Evolutionary conservation across 2,113 vertebrate genomes (phyloP), one percentile per base, ranked within the genome.

Genomic region (Lipotes vexillifer): DNA sequence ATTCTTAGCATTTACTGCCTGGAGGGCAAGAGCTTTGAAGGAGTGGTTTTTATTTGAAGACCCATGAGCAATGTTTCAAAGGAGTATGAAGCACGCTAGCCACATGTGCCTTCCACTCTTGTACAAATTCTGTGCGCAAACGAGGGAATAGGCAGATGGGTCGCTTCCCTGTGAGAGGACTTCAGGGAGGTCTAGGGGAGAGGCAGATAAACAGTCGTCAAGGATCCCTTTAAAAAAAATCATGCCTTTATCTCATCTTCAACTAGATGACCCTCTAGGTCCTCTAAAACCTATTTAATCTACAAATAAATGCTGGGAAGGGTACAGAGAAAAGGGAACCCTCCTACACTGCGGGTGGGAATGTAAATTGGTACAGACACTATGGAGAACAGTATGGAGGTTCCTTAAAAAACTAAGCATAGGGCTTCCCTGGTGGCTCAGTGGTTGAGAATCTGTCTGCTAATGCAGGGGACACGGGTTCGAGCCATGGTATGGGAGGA

Each of bases 121-220:
- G 17, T 1, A 9, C 21, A 27, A 11, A 6, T 21, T 46, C 46
- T 83, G 49, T 68, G 33, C 33, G 23, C 74, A 74, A 85, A 52
- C 3, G 0, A 6, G 10, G 23, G 20, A 66, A 8, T 7, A 49
- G 65, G 55, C 1, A 2, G 8, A 27, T 27, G 29, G 8, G 5
- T 33, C 27, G 36, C 44, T 61, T 83, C 31, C 59, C 68, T 69
- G 3, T 14, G 8, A 57, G 52, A 75, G 80, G 41, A 87, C 41
- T 81, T 75, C 44, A 33, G 29, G 25, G 49, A 57, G 6, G 15
- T 21, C 66, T 49, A 46, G 12, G n/a, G 1, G 2, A 69, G 36
- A 65, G 23, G 68, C 3, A 29, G 20, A 1, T 13, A 12, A 69
- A 83, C 20, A 88, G 20, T 17, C 11, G 3, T 31, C 44, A n/a